Base-by-base conservation (phyloP, 2,797 vertebrate species). In the Myotis vivesi region DNA sequence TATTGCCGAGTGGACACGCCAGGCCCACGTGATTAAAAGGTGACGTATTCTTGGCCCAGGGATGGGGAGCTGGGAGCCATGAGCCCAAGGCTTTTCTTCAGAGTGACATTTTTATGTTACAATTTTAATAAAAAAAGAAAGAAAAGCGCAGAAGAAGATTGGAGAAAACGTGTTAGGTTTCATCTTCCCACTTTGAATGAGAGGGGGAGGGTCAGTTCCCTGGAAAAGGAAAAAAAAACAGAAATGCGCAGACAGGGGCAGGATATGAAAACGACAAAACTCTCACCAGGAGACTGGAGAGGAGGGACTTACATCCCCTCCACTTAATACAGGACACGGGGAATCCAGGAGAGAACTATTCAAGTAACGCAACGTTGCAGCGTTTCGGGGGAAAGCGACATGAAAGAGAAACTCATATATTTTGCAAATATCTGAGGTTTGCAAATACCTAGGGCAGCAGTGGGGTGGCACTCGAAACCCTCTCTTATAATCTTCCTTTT, bases 101-200 rank as follows among this genome's bases (percentile, higher is more conserved):
- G 95, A 96, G 92, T 96, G 97, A 96, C 96, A 95, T 91, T 92
- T 96, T 94, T 84, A 95, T 94, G 95, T 95, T 89, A 62, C 55
- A 33, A 92, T 97, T 97, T 95, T 97, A 97, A 97, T 97, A 96
- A 97, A 96, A 96, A 96, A 93, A 88, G 87, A 95, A 93, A 92
- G 82, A 90, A 92, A 92, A 81, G 91, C 30, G 55, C 73, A 66
- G 92, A 87, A 41, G 83, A 87, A 94, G 75, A 94, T 51, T 30
- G n/a, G 76, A 72, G 22, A 46, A 85, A 92, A 89, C 62, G 89
- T 68, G 86, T 83, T 75, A 92, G 51, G 69, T 81, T 96, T 92
- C 85, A 62, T 86, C 88, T 93, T 95, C 87, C 41, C 20, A 57
- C 83, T 92, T 36, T 62, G 77, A 90, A 87, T 81, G 85, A 73